A percentile compares a stretch with the other conserved stretches of the same genome.
These are phyloP conservation scores for Agriotes lineatus DNA, from an alignment of 2,888 invertebrate genomes.

Conservation along the genomic window DNA sequence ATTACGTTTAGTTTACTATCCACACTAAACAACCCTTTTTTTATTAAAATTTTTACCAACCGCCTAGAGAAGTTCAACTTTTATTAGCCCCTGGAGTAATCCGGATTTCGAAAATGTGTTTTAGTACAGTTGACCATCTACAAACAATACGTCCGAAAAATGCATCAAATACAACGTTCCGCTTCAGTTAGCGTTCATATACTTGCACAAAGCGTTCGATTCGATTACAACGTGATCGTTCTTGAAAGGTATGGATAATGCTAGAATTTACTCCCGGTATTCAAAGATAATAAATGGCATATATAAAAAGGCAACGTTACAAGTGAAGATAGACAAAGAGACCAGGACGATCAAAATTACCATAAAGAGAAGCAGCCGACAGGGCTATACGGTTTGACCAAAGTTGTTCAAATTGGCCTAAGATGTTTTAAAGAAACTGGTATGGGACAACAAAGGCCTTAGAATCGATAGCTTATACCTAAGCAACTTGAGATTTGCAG, in stretches of 20 bases:
- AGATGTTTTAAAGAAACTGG: neutral
- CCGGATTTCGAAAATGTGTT: no score
- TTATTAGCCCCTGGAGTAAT: neutral
- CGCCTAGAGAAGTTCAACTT: neutral
- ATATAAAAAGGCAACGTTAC: no score
- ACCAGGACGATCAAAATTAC: neutral
- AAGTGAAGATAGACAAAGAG: neutral
- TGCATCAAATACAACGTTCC: neutral
- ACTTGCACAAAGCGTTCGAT: neutral
- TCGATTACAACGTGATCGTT: neutral
- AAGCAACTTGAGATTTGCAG: no score
- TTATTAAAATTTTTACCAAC: neutral
- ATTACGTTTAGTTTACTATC: neutral
- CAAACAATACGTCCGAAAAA: no score
- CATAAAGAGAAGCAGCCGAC: neutral
- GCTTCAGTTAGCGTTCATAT: neutral
- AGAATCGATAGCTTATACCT: no score
- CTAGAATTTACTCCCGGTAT: no score
- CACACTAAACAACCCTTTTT: neutral
- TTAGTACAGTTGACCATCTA: no score
- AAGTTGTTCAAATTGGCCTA: neutral
- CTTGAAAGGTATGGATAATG: neutral
- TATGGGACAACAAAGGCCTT: no score
- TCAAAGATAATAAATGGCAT: neutral
- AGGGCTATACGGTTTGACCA: neutral